These are phyloP conservation scores for Stegodyphus mimosarum DNA, from an alignment of 1,140 invertebrate genomes.

Conservation along the genomic window DNA sequence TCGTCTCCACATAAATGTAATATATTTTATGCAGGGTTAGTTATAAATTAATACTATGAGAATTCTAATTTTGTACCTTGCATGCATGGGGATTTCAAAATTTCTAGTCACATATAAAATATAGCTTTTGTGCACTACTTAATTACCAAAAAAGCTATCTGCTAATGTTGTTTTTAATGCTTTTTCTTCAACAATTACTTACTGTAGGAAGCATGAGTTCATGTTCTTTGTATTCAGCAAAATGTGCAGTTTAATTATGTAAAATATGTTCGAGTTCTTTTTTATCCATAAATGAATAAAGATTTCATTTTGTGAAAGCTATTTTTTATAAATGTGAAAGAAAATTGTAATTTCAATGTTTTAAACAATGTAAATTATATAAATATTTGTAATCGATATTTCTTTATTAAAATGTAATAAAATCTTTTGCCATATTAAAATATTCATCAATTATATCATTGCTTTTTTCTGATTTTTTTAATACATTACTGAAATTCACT, in stretches of 20 bases:
- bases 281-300: not conserved
- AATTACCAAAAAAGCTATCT: not conserved
- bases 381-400: slow-evolving; percentile 21
- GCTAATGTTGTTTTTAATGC: not conserved
- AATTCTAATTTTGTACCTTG: no score
- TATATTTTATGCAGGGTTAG: no score
- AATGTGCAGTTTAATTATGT: not conserved
- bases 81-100: no score
- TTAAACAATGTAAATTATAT: not conserved
- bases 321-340: slow-evolving; percentile 27
- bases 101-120: no score
- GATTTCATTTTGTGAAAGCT: not conserved
- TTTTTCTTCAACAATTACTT: not conserved
- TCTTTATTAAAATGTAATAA: slow-evolving; percentile 34
- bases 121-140: not conserved
- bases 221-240: not conserved
- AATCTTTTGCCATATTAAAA: slow-evolving; percentile 45
- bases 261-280: not conserved
- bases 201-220: not conserved
- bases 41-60: no score
- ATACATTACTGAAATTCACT: no score
- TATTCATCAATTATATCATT: no score
- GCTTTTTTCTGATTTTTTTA: no score
- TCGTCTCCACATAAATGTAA: no score
- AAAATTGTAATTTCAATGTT: slow-evolving; percentile 5